Evolutionary conservation across 2,888 invertebrate genomes (phyloP), one percentile per base, ranked within the genome.

Genomic region (Melanargia galathea): DNA sequence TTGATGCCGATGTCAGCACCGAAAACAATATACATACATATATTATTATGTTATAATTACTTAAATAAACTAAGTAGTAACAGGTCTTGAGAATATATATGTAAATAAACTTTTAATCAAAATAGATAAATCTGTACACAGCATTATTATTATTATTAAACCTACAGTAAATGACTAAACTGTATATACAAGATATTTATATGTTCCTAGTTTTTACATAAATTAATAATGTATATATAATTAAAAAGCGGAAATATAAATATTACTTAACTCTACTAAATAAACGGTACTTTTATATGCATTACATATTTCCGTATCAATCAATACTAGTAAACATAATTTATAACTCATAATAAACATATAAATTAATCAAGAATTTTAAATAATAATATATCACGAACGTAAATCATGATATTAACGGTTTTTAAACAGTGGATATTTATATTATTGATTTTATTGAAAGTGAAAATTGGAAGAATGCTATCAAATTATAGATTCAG

Each of bases 1-100:
- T 82, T 86, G 80, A 86, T 81, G 82, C 77, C 80, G 79, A 81
- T 80, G 79, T 79, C 90, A 82, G 86, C 90, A 91, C 90, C 90
- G 90, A 90, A 90, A 90, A 90, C 90, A 90, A 89, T 85, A 87
- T 85, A 87, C 83, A 84, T 83, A 83, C 73, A 81, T 82, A 78
- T 72, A 74, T 75, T 75, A 75, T 70, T 70, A 52, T 52, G 8
- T 52, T 60, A 69, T 65, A 61, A 57, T 67, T 65, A 67, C 62
- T 55, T 68, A 68, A 51, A 65, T 66, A 63, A 30, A 16, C 54
- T 40, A 35, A n/a, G 18, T 16, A 10, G 20, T 30, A 26, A 26
- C 7, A 8, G 26, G n/a, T 7, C 43, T 18, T 16, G 10, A 10
- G 4, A 20, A 45, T 46, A 20, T 20, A 45, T 20, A 7, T 45